These are phyloP conservation scores for Chrysochloris asiatica DNA, from an alignment of 2,113 vertebrate genomes.

Conservation along the genomic window DNA sequence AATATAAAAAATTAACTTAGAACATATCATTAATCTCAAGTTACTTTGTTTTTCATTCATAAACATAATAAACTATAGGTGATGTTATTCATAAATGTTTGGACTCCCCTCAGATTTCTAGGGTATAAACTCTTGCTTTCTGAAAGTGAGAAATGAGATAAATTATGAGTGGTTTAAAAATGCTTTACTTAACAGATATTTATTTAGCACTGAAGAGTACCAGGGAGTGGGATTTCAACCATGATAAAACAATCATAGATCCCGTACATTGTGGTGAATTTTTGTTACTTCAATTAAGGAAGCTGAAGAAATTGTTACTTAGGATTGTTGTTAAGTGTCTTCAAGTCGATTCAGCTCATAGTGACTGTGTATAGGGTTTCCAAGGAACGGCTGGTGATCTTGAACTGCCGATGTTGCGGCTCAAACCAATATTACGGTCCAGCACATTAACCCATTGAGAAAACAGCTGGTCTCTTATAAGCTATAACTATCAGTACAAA, in stretches of 20 bases:
- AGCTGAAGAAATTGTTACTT: neutral
- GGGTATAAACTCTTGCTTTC: neutral
- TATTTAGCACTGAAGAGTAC: neutral
- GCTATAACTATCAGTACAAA: neutral
- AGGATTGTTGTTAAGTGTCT: no score
- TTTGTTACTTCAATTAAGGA: neutral
- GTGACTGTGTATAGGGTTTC: no score
- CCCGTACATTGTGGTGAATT: neutral
- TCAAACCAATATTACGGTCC: no score
- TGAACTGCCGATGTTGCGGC: no score
- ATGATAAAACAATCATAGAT: neutral
- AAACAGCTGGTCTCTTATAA: neutral
- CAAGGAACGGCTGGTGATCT: no score
- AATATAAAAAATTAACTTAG: neutral
- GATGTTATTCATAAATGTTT: neutral
- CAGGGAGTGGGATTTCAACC: neutral
- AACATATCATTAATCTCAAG: neutral
- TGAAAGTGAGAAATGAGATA: slow-evolving; percentile 5
- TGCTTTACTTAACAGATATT: neutral
- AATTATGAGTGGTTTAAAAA: neutral
- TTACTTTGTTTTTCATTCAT: slow-evolving; percentile 26
- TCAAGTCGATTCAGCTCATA: no score
- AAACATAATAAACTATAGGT: neutral
- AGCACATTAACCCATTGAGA: no score
- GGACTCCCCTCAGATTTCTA: neutral